phyloP scores from a whole-genome alignment of 2,888 invertebrate species.

The Aspidiotus rigidus region DNA sequence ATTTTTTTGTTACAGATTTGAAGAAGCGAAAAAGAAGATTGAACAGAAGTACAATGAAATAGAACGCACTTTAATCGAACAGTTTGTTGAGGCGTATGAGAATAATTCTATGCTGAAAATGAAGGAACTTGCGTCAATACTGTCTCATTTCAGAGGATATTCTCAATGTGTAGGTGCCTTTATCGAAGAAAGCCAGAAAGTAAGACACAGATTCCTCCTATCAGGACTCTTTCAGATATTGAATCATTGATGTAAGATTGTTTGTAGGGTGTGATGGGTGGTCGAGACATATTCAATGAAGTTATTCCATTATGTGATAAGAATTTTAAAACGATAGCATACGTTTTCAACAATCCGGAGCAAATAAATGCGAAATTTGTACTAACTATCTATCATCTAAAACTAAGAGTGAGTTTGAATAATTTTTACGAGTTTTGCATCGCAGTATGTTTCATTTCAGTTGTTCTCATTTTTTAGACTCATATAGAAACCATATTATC shows the following conservation, averaged over 20 bases:
- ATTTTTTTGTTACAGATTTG: slow-evolving; percentile 48
- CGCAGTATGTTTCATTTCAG: slow-evolving; percentile 1
- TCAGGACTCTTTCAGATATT: neutral
- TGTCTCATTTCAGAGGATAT: slow-evolving; percentile 94
- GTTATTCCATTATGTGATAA: slow-evolving; percentile 81
- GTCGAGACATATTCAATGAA: slow-evolving; percentile 82
- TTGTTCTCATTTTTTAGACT: slow-evolving; percentile 47
- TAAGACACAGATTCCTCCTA: slow-evolving; percentile 43
- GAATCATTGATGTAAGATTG: neutral
- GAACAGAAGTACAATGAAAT: slow-evolving; percentile 82
- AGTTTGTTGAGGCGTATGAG: slow-evolving; percentile 83
- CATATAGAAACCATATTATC: slow-evolving; percentile 72
- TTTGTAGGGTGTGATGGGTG: slow-evolving; percentile 65
- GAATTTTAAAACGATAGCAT: slow-evolving; percentile 68
- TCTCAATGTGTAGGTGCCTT: slow-evolving; percentile 93
- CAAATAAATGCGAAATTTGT: slow-evolving; percentile 98
- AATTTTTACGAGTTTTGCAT: neutral
- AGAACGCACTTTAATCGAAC: slow-evolving; percentile 80
- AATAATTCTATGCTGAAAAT: slow-evolving; percentile 75
- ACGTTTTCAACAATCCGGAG: slow-evolving; percentile 89
- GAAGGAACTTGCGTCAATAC: slow-evolving; percentile 83
- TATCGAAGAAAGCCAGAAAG: slow-evolving; percentile 92
- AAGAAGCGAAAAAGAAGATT: slow-evolving; percentile 74
- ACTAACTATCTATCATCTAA: slow-evolving; percentile 85
- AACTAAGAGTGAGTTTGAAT: slow-evolving; percentile 51